A percentile compares a stretch with the other conserved stretches of the same genome.
phyloP scores from a whole-genome alignment of 2,113 vertebrate species.

The Aptenodytes patagonicus region DNA sequence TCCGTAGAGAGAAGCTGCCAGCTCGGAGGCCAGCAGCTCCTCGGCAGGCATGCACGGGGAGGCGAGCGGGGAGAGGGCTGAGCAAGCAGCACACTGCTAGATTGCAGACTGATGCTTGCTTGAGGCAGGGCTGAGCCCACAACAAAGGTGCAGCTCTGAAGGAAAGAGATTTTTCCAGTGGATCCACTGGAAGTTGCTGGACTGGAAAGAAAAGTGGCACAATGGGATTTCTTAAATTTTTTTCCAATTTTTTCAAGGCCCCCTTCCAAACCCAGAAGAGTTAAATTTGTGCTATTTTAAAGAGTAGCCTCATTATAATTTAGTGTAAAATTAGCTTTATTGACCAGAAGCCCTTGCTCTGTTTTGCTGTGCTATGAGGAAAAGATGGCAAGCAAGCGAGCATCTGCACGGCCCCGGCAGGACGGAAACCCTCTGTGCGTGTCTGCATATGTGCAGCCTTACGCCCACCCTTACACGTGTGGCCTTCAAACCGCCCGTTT shows the following conservation, averaged over 20 bases:
- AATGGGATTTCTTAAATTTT: neutral
- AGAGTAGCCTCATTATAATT: neutral
- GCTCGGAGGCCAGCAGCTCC: neutral
- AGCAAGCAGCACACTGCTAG: neutral
- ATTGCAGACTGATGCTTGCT: neutral
- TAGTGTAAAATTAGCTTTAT: neutral
- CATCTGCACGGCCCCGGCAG: accelerated
- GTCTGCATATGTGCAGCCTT: accelerated
- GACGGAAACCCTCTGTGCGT: accelerated
- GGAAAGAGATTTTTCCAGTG: neutral
- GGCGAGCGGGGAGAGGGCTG: neutral
- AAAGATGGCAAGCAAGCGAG: neutral
- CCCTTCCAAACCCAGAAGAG: neutral
- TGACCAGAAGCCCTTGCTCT: neutral
- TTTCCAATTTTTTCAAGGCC: neutral
- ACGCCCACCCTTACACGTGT: neutral
- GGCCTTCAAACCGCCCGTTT: neutral
- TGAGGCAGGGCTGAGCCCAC: neutral
- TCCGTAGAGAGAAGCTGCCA: neutral
- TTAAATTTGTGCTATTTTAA: neutral
- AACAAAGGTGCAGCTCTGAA: neutral
- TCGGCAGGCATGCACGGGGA: neutral
- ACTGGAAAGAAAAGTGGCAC: neutral
- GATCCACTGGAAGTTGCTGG: neutral
- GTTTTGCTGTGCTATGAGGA: neutral